Evolutionary conservation across 35 echinoderm and acorn worm species (phyloP).

Genomic region (Lytechinus pictus): DNA sequence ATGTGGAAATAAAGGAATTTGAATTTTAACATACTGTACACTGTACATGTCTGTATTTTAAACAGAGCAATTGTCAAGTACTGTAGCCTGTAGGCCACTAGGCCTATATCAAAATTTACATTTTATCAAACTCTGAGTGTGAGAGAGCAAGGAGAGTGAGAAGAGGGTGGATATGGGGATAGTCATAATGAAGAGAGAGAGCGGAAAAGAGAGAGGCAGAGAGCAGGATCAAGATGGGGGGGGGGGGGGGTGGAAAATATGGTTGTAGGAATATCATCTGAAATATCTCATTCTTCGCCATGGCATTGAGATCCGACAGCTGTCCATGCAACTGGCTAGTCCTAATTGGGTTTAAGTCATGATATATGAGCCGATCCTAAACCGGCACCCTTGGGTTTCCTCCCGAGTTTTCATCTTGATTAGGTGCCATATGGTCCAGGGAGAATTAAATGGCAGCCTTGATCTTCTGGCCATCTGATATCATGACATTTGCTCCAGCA

Average conservation of each 20-base stretch:
- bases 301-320: background rate
- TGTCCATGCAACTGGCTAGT: conserved; percentile 1
- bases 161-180: background rate
- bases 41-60: no score
- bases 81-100: no score
- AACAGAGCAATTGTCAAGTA: no score
- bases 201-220: background rate
- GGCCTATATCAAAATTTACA: no score
- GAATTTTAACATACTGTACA: no score
- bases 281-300: background rate
- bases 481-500: no score
- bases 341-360: background rate
- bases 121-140: background rate
- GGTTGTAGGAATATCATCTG: background rate
- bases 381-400: background rate
- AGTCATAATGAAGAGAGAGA: background rate
- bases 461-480: background rate
- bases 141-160: background rate
- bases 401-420: background rate
- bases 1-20: no score
- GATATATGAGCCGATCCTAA: background rate
- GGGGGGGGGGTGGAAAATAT: background rate
- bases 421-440: background rate
- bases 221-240: no score
- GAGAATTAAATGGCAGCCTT: background rate